A percentile compares a stretch with the other conserved stretches of the same genome.
Conservation (phyloP, 2,888 invertebrate species). For the Epistrophe eligans region DNA sequence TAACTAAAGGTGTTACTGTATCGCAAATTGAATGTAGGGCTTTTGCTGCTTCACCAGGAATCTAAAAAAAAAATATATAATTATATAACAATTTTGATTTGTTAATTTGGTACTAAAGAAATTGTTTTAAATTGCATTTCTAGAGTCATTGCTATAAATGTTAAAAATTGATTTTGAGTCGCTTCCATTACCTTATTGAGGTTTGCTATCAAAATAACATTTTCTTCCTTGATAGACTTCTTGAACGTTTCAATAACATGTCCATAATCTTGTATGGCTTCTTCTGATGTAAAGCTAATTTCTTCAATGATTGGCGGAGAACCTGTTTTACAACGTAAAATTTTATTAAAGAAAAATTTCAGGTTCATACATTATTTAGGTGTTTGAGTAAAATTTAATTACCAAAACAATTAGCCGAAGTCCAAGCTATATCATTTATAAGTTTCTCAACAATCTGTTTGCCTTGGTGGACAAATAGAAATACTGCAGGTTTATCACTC, state of each 20-base stretch:
- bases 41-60: conserved; percentile 81
- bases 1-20: conserved; percentile 84
- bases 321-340: conserved; percentile 56
- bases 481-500: conserved; percentile 78
- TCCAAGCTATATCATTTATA: conserved; percentile 78
- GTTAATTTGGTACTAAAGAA: too few relatives aligned
- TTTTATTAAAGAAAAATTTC: not conserved
- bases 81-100: not conserved
- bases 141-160: too few relatives aligned
- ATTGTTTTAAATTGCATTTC: too few relatives aligned
- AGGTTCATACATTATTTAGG: not conserved
- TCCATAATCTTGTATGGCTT: conserved; percentile 79
- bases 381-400: conserved; percentile 18
- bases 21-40: conserved; percentile 87
- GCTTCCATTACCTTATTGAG: conserved; percentile 81
- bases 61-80: conserved; percentile 75
- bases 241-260: conserved; percentile 80
- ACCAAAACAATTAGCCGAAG: conserved; percentile 80
- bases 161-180: too few relatives aligned
- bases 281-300: conserved; percentile 78
- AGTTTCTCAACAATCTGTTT: conserved; percentile 62
- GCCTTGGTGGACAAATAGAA: conserved; percentile 79
- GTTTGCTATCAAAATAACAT: conserved; percentile 81
- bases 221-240: conserved; percentile 78
- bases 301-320: conserved; percentile 51